These are phyloP conservation scores for Conistra vaccinii DNA, from an alignment of 2,888 invertebrate species.

Conservation along the genomic window DNA sequence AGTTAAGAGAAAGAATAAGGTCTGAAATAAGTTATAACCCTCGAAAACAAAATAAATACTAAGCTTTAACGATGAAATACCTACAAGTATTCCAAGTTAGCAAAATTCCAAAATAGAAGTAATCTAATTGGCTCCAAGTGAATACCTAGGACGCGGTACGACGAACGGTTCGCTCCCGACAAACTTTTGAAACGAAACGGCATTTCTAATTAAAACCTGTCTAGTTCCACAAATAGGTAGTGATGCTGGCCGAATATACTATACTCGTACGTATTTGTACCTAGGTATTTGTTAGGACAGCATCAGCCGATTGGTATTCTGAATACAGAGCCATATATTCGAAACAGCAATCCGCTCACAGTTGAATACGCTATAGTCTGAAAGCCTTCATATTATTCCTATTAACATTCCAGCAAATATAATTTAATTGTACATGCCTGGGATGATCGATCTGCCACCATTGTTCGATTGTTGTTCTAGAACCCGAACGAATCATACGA, in stretches of 20 bases:
- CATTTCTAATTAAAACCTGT: slow-evolving; percentile 73
- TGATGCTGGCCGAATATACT: slow-evolving; percentile 14
- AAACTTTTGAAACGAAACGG: slow-evolving; percentile 70
- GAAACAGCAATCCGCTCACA: slow-evolving; percentile 6
- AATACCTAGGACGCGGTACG: slow-evolving; percentile 49
- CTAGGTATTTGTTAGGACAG: slow-evolving; percentile 19
- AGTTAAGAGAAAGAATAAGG: not conserved
- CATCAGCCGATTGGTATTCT: slow-evolving; percentile 38
- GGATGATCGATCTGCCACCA: not conserved
- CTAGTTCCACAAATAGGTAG: slow-evolving; percentile 57
- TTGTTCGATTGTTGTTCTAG: slow-evolving; percentile 2
- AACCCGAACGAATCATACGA: slow-evolving; percentile 9
- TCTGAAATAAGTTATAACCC: not conserved
- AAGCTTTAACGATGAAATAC: not conserved
- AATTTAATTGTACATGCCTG: not conserved
- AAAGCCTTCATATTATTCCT: slow-evolving; percentile 7
- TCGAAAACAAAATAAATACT: not conserved
- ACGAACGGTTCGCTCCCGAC: slow-evolving; percentile 41
- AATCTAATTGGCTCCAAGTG: slow-evolving; percentile 63
- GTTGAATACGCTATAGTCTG: not conserved
- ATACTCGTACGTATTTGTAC: not conserved
- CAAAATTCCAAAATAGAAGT: slow-evolving; percentile 57
- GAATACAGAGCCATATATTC: slow-evolving; percentile 14
- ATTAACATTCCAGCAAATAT: slow-evolving; percentile 7
- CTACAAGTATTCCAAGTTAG: slow-evolving; percentile 6